Percentiles rank a stretch among this genome's conserved stretches.
Evolutionary conservation across 2,888 invertebrate species (phyloP).

Genomic region (Platerodrilus igneus): DNA sequence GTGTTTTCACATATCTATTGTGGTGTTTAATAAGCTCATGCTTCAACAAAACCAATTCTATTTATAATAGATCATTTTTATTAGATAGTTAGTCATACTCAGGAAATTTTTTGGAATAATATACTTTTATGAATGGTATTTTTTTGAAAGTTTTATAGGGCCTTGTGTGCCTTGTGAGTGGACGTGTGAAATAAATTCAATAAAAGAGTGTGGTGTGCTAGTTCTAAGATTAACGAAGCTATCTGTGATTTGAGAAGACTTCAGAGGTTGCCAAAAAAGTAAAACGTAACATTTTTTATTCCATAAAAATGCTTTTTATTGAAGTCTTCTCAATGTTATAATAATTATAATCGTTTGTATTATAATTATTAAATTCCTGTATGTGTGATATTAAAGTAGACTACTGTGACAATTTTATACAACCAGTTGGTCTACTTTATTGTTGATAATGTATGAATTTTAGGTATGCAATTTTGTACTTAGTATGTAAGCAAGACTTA

Average conservation of each 20-base stretch:
- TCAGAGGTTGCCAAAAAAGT: slow-evolving; percentile 44
- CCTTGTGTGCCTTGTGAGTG: slow-evolving; percentile 42
- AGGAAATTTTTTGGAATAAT: slow-evolving; percentile 40
- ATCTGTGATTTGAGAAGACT: slow-evolving; percentile 53
- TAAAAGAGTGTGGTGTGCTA: slow-evolving; percentile 30
- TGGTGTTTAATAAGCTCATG: too few relatives aligned
- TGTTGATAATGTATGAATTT: slow-evolving; percentile 37
- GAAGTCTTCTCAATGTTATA: slow-evolving; percentile 45
- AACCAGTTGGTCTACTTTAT: slow-evolving; percentile 13
- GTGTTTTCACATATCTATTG: too few relatives aligned
- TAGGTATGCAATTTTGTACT: too few relatives aligned
- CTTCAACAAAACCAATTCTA: too few relatives aligned
- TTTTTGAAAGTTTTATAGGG: slow-evolving; percentile 43
- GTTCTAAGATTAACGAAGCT: slow-evolving; percentile 38
- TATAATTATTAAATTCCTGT: slow-evolving; percentile 46
- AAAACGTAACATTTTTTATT: slow-evolving; percentile 35
- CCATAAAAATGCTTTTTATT: slow-evolving; percentile 34
- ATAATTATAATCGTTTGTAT: slow-evolving; percentile 44
- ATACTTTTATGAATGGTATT: slow-evolving; percentile 41
- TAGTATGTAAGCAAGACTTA: too few relatives aligned
- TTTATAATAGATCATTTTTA: too few relatives aligned
- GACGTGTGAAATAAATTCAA: slow-evolving; percentile 6
- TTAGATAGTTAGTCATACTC: slow-evolving; percentile 36
- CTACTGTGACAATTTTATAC: slow-evolving; percentile 9
- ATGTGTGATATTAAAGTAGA: slow-evolving; percentile 43